Evolutionary conservation across 1,140 invertebrate genomes (phyloP).

Genomic region (Lanistes nyassanus): DNA sequence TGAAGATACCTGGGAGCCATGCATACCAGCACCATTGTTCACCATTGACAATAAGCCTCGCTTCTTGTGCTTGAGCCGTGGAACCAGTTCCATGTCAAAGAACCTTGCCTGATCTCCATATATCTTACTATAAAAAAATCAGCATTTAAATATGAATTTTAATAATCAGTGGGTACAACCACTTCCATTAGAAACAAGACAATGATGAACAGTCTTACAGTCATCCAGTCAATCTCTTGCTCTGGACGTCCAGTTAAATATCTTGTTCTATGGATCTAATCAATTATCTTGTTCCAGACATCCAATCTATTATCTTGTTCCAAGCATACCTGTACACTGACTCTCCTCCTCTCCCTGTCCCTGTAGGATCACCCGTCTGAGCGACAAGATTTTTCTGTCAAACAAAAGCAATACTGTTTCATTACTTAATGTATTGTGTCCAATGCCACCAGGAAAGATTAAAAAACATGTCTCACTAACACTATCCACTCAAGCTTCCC

Average conservation of each 20-base stretch:
- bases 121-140: slow-evolving; percentile 69
- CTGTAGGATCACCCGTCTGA: slow-evolving; percentile 97
- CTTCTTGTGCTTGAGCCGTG: slow-evolving; percentile 89
- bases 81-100: slow-evolving; percentile 91
- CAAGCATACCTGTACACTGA: slow-evolving; percentile 76
- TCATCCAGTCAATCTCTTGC: not conserved
- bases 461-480: too few relatives aligned
- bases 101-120: slow-evolving; percentile 89
- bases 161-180: too few relatives aligned
- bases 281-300: too few relatives aligned
- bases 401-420: not conserved
- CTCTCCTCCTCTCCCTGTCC: slow-evolving; percentile 89
- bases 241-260: too few relatives aligned
- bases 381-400: slow-evolving; percentile 88
- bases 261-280: too few relatives aligned
- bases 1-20: slow-evolving; percentile 88
- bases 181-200: not conserved
- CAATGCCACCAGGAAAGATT: too few relatives aligned
- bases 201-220: slow-evolving; percentile 28
- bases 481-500: too few relatives aligned
- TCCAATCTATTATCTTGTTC: too few relatives aligned
- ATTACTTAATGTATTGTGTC: too few relatives aligned
- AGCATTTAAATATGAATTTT: too few relatives aligned
- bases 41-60: slow-evolving; percentile 94
- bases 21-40: slow-evolving; percentile 90